These are phyloP conservation scores for Drosophila varians DNA, from an alignment of 1,140 invertebrate species.

Conservation along the genomic window DNA sequence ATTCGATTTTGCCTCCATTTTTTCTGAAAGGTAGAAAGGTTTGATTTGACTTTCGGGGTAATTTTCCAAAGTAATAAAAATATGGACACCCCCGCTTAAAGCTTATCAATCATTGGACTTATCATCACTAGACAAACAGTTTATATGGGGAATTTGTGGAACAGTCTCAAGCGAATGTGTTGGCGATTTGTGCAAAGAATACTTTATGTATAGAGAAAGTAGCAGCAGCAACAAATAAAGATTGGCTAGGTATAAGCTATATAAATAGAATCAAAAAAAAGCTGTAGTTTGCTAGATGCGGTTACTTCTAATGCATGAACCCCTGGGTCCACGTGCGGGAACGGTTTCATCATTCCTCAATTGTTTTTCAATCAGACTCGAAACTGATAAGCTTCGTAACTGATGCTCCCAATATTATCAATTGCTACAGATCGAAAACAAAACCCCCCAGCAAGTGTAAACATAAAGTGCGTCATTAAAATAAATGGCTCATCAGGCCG, in stretches of 20 bases:
- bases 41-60: conserved; percentile 10
- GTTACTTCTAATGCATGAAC: conserved; percentile 6
- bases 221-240: conserved; percentile 1
- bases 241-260: conserved; percentile 13
- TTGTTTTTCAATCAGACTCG: conserved; percentile 27
- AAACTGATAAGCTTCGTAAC: conserved; percentile 20
- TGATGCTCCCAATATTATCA: conserved; percentile 38
- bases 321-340: conserved; percentile 32
- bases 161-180: too few species aligned
- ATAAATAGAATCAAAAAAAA: too few species aligned
- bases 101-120: too few species aligned
- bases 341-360: conserved; percentile 16
- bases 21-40: conserved; percentile 38
- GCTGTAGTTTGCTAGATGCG: neutral
- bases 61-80: conserved; percentile 14
- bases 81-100: conserved; percentile 1
- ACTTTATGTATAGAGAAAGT: too few species aligned
- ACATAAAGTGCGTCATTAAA: conserved; percentile 51
- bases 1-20: conserved; percentile 37
- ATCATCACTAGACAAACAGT: too few species aligned
- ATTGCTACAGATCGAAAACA: conserved; percentile 33
- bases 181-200: too few species aligned
- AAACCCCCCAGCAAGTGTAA: conserved; percentile 24
- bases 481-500: neutral
- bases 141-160: too few species aligned